Conservation (phyloP, 2,113 vertebrate species). For the Natator depressus region DNA sequence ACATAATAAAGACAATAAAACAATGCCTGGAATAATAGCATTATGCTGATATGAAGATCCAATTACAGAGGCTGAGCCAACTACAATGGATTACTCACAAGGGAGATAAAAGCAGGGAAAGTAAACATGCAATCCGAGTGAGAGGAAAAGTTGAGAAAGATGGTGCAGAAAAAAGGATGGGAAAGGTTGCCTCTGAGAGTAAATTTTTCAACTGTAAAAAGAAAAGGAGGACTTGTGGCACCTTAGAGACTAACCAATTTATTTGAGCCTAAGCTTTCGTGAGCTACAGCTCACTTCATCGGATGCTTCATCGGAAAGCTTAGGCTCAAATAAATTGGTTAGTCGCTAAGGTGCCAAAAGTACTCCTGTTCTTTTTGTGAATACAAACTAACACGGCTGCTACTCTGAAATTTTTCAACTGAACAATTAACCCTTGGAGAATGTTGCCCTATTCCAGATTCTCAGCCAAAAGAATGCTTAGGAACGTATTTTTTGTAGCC, state of each 20-base stretch:
- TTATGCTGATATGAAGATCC: accelerated
- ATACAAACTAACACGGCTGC: too few relatives aligned
- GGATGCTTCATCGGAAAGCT: too few relatives aligned
- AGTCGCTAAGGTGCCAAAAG: too few relatives aligned
- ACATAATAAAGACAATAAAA: background rate
- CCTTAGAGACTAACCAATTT: too few relatives aligned
- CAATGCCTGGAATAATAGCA: background rate
- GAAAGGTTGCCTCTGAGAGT: background rate
- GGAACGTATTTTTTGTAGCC: background rate
- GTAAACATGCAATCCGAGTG: background rate
- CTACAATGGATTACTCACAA: background rate
- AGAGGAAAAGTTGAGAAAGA: slow-evolving; percentile 1
- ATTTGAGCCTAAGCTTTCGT: too few relatives aligned
- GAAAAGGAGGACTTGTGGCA: too few relatives aligned
- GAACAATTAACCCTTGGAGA: accelerated
- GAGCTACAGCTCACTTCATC: too few relatives aligned
- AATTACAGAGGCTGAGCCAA: background rate
- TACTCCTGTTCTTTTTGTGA: too few relatives aligned
- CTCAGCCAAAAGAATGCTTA: accelerated
- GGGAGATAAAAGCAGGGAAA: background rate
- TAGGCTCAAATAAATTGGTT: too few relatives aligned
- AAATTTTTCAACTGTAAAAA: background rate
- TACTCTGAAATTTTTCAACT: background rate
- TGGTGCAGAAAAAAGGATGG: background rate
- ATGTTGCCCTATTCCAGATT: background rate